Percentiles rank a stretch among this genome's conserved stretches.
These are phyloP conservation scores for Sthenelais limicola DNA, from an alignment of 2,888 invertebrate genomes.

Conservation along the genomic window DNA sequence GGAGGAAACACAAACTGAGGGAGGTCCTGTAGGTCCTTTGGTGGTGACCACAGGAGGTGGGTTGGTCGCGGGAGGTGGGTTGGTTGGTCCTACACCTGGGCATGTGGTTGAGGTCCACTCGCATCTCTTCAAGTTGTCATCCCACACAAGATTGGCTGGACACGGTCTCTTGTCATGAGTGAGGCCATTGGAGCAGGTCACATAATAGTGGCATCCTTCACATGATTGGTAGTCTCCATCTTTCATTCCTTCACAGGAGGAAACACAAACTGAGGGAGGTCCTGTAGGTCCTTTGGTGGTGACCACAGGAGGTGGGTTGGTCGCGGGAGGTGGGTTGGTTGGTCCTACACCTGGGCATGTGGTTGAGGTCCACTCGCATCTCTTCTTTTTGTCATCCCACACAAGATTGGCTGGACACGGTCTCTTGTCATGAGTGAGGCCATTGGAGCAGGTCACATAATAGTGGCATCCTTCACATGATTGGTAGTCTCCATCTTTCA, in stretches of 20 bases:
- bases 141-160: neutral
- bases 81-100: neutral
- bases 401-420: neutral
- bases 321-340: neutral
- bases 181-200: neutral
- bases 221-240: neutral
- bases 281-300: neutral
- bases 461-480: neutral
- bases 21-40: neutral
- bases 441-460: neutral
- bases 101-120: neutral
- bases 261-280: neutral
- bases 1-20: neutral
- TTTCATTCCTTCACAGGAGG: neutral
- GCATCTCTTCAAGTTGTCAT: neutral
- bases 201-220: neutral
- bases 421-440: neutral
- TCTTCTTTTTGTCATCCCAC: slow-evolving; percentile 2
- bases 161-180: neutral
- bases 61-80: too few species aligned
- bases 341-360: neutral
- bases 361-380: neutral
- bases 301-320: neutral
- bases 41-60: neutral
- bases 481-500: neutral